These are phyloP conservation scores for Stenodema calcarata DNA, from an alignment of 2,888 invertebrate species.

Conservation along the genomic window DNA sequence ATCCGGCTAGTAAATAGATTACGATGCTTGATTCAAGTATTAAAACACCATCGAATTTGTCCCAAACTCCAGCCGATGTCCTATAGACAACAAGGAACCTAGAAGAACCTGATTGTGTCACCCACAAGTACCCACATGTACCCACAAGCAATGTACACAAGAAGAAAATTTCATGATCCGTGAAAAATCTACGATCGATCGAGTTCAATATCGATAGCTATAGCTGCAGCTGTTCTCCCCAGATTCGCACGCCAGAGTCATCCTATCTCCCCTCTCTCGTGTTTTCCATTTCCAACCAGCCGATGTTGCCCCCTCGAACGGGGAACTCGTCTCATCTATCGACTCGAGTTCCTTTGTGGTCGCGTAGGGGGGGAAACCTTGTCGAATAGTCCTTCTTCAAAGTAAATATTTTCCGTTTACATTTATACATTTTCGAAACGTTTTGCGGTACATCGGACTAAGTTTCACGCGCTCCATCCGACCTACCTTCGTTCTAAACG, in stretches of 20 bases:
- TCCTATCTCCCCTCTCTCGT: not conserved
- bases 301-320: not conserved
- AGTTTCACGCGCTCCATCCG: not conserved
- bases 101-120: not conserved
- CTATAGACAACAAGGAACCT: too few species aligned
- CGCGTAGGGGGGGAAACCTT: slow-evolving; percentile 6
- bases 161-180: not conserved
- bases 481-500: not conserved
- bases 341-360: slow-evolving; percentile 28
- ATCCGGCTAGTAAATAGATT: too few species aligned
- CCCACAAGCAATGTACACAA: not conserved
- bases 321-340: not conserved
- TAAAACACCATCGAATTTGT: too few species aligned
- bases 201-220: not conserved
- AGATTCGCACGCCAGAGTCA: not conserved
- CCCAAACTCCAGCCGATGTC: too few species aligned
- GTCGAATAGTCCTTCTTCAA: not conserved
- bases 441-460: not conserved
- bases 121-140: not conserved
- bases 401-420: not conserved
- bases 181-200: not conserved
- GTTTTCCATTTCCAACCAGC: not conserved
- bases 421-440: not conserved
- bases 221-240: not conserved
- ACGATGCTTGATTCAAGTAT: too few species aligned